A percentile compares a stretch with the other conserved stretches of the same genome.
Conservation (phyloP, 2,113 vertebrate species). For the Psammodynastes pulverulentus region DNA sequence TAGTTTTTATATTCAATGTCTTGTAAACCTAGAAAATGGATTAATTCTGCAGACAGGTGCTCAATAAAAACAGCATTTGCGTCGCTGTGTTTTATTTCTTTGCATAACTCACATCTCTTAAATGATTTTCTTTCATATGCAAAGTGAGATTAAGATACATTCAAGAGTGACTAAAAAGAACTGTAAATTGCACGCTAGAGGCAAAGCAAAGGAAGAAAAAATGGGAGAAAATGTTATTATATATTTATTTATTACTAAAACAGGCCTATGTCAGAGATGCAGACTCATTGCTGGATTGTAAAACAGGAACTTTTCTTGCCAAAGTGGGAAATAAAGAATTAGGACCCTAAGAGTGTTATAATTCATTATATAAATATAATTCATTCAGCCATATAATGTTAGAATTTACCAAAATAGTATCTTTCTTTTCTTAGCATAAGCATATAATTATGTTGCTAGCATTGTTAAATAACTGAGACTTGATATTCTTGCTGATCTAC, state of each 20-base stretch:
- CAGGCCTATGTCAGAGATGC: not conserved
- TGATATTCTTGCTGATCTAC: not conserved
- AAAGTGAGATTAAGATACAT: not conserved
- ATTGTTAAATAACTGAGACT: not conserved
- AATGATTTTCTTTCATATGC: not conserved
- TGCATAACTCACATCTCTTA: not conserved
- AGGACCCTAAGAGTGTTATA: not conserved
- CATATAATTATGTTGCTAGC: not conserved
- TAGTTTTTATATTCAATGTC: not conserved
- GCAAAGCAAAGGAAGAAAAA: not conserved
- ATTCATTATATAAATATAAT: not conserved
- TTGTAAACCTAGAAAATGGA: not conserved
- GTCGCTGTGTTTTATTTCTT: fast-evolving
- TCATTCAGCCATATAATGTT: not conserved
- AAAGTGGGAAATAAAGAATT: not conserved
- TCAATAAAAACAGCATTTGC: not conserved
- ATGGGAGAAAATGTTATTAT: not conserved
- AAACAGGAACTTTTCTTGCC: not conserved
- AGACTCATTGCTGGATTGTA: not conserved
- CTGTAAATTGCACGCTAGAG: not conserved
- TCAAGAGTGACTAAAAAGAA: not conserved
- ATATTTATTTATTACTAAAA: not conserved
- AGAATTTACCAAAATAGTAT: not conserved
- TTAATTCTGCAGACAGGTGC: not conserved
- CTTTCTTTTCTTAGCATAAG: not conserved